A percentile compares a stretch with the other conserved stretches of the same genome.
Evolutionary conservation across 2,888 invertebrate species (phyloP).

Genomic region (Drosophila fungiperda): DNA sequence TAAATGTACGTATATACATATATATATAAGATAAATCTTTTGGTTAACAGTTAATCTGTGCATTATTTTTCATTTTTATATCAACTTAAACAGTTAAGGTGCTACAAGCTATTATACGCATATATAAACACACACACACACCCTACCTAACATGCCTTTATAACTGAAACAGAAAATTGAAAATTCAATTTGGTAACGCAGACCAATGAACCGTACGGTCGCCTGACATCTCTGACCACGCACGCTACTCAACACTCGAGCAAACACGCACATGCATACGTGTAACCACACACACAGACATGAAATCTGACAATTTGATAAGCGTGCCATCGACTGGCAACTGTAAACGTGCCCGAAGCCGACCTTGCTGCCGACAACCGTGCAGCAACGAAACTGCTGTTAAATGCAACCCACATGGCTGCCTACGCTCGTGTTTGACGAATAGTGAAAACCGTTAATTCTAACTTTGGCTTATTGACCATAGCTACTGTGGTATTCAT

Average conservation of each 20-base stretch:
- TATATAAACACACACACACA: background rate
- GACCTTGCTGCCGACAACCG: constrained; percentile 48
- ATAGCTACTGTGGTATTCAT: background rate
- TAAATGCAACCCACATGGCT: constrained; percentile 35
- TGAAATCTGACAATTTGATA: constrained; percentile 37
- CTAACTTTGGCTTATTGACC: constrained; percentile 10
- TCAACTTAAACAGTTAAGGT: constrained; percentile 13
- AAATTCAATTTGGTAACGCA: constrained; percentile 13
- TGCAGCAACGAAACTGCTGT: constrained; percentile 42
- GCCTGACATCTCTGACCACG: constrained; percentile 29
- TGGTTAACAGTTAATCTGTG: constrained; percentile 31
- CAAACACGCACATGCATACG: constrained; percentile 1
- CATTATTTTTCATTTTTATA: constrained; percentile 11
- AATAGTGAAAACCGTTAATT: constrained; percentile 51
- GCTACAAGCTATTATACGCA: constrained; percentile 23
- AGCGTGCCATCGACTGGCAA: constrained; percentile 39
- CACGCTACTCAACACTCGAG: constrained; percentile 5
- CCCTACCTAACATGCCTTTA: background rate
- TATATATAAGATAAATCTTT: constrained; percentile 17
- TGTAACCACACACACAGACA: background rate
- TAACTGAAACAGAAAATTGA: constrained; percentile 6
- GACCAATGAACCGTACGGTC: constrained; percentile 46
- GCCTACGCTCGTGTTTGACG: constrained; percentile 33
- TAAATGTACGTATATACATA: constrained; percentile 11
- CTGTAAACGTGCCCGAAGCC: constrained; percentile 41